Conservation (phyloP, 2,113 vertebrate species). For the Psilopogon haemacephalus region DNA sequence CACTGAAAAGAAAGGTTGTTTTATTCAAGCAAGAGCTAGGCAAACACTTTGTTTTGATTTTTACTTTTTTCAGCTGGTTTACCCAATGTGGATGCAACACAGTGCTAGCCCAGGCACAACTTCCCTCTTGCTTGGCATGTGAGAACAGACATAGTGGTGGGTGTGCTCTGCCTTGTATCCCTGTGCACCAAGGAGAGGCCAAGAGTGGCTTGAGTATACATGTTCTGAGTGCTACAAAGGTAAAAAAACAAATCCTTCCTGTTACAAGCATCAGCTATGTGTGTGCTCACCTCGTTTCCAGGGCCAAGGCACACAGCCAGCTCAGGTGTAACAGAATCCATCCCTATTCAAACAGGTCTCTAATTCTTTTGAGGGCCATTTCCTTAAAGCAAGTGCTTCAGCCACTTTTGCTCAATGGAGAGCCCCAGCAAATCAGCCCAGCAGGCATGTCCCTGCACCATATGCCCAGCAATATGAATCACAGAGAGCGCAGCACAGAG, state of each 20-base stretch:
- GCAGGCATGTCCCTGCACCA: not conserved
- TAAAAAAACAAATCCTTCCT: not conserved
- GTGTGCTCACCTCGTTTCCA: not conserved
- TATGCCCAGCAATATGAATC: not conserved
- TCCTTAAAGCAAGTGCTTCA: not conserved
- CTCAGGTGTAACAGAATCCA: not conserved
- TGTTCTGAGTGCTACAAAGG: not conserved
- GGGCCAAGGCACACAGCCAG: not conserved
- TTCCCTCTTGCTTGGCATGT: not conserved
- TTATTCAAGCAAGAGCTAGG: not conserved
- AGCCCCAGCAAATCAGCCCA: not conserved
- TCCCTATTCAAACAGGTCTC: not conserved
- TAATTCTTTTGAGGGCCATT: not conserved
- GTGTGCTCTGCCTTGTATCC: not conserved
- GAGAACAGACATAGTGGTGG: not conserved
- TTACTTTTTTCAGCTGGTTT: not conserved
- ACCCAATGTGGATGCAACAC: not conserved
- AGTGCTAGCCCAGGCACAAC: not conserved
- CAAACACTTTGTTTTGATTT: not conserved
- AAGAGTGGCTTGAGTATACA: not conserved
- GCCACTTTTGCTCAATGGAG: not conserved
- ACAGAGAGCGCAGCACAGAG: not conserved
- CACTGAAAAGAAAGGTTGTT: not conserved
- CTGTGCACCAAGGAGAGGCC: not conserved
- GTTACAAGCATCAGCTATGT: not conserved